A percentile compares a stretch with the other conserved stretches of the same genome.
phyloP scores from a whole-genome alignment of 2,797 vertebrate genomes.

The Enteromius afrohamiltoni region DNA sequence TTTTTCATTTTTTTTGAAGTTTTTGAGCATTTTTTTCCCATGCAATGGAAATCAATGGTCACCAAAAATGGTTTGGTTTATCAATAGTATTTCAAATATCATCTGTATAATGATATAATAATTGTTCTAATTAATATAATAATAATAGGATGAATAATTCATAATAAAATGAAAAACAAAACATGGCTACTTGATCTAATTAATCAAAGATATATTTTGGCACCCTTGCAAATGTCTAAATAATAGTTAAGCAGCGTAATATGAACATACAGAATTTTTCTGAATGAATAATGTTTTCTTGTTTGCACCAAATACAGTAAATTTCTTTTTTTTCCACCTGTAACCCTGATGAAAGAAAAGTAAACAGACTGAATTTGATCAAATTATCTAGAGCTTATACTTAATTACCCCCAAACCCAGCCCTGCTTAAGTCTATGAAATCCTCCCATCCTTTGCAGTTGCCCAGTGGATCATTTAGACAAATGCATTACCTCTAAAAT shows the following conservation, averaged over 20 bases:
- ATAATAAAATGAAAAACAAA: neutral
- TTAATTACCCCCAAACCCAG: slow-evolving; percentile 20
- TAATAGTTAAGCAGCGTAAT: slow-evolving; percentile 43
- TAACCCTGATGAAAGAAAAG: neutral
- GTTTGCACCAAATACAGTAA: neutral
- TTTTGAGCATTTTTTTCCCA: neutral
- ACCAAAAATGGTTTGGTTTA: neutral
- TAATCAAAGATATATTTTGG: slow-evolving; percentile 13
- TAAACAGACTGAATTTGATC: slow-evolving; percentile 7
- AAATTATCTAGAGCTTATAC: slow-evolving; percentile 10
- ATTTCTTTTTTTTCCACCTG: neutral
- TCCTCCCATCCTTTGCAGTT: slow-evolving; percentile 10
- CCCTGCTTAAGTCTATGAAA: neutral
- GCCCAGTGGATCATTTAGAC: slow-evolving; percentile 33
- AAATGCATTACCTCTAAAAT: slow-evolving; percentile 30
- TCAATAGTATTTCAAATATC: neutral
- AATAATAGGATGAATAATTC: neutral
- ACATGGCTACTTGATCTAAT: neutral
- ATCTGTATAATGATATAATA: neutral
- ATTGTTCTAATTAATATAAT: neutral
- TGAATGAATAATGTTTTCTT: neutral
- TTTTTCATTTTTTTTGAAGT: no score
- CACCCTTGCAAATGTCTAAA: neutral
- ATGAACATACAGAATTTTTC: neutral
- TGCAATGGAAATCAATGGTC: neutral